A percentile compares a stretch with the other conserved stretches of the same genome.
Evolutionary conservation across 2,113 vertebrate genomes (phyloP).

Genomic region (Boulengeromyrus knoepffleri): DNA sequence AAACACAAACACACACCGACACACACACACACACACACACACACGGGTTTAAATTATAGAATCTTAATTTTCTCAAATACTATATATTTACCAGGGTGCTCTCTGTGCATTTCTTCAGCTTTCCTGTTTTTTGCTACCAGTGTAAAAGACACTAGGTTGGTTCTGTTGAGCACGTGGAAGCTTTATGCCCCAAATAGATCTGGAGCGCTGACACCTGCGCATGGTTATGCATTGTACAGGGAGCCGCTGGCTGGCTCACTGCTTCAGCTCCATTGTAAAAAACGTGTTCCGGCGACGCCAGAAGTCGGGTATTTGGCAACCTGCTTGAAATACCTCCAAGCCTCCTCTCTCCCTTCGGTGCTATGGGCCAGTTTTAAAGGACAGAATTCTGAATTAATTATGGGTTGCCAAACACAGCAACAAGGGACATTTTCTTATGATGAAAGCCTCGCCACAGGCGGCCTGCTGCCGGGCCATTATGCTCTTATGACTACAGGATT

Average conservation of each 20-base stretch:
- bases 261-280: background rate
- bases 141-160: conserved; percentile 1
- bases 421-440: conserved; percentile 19
- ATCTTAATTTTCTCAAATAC: too few relatives aligned
- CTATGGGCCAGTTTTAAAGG: conserved; percentile 15
- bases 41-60: background rate
- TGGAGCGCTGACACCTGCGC: conserved; percentile 16
- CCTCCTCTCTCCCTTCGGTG: background rate
- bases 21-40: background rate
- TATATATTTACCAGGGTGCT: background rate
- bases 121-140: background rate
- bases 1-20: background rate
- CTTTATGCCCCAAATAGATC: conserved; percentile 21
- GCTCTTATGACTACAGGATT: background rate
- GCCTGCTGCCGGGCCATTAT: background rate
- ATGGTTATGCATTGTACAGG: background rate
- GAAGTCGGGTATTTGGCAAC: conserved; percentile 7
- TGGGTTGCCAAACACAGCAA: conserved; percentile 15
- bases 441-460: conserved; percentile 14
- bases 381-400: conserved; percentile 19
- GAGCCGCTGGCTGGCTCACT: background rate
- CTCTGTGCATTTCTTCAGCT: background rate
- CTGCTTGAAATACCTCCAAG: conserved; percentile 17
- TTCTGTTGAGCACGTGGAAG: conserved; percentile 23
- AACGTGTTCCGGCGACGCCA: background rate